phyloP scores from a whole-genome alignment of 2,888 invertebrate genomes.

The Sinhomidia bicolor region DNA sequence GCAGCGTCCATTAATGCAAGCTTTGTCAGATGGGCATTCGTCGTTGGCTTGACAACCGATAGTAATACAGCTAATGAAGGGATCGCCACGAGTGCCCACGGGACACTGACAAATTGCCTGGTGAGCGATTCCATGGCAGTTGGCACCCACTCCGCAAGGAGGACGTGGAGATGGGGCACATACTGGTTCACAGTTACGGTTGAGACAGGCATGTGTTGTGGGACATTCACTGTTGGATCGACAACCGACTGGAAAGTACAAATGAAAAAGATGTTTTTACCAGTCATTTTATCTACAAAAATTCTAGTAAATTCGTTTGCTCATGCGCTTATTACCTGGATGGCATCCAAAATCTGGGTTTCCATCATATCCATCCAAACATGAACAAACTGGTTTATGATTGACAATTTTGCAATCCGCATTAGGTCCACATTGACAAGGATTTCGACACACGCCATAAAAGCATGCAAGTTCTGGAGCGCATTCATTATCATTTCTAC shows the following conservation, averaged over 20 bases:
- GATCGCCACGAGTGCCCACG: conserved; percentile 81
- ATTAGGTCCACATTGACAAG: conserved; percentile 91
- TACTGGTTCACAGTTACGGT: conserved; percentile 91
- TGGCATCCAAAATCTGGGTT: conserved; percentile 80
- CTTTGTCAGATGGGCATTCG: conserved; percentile 92
- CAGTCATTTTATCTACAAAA: too few species aligned
- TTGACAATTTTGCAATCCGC: conserved; percentile 81
- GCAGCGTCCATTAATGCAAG: conserved; percentile 91
- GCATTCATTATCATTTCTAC: conserved; percentile 91
- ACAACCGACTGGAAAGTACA: conserved; percentile 84
- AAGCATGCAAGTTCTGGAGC: conserved; percentile 90
- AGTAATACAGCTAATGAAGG: conserved; percentile 81
- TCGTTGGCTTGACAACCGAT: conserved; percentile 93
- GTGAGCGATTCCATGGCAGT: conserved; percentile 80
- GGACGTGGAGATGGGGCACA: conserved; percentile 83
- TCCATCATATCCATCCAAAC: conserved; percentile 81
- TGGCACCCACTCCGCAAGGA: conserved; percentile 81
- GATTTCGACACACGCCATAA: conserved; percentile 92
- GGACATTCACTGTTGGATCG: conserved; percentile 90
- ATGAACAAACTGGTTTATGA: conserved; percentile 82
- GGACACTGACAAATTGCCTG: conserved; percentile 81
- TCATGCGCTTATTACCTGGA: too few species aligned
- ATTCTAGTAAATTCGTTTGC: too few species aligned
- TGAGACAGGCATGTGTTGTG: conserved; percentile 91
- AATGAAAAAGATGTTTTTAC: too few species aligned